These are phyloP conservation scores for Scaptomyza caliginosa DNA, from an alignment of 2,888 invertebrate species.

Conservation along the genomic window DNA sequence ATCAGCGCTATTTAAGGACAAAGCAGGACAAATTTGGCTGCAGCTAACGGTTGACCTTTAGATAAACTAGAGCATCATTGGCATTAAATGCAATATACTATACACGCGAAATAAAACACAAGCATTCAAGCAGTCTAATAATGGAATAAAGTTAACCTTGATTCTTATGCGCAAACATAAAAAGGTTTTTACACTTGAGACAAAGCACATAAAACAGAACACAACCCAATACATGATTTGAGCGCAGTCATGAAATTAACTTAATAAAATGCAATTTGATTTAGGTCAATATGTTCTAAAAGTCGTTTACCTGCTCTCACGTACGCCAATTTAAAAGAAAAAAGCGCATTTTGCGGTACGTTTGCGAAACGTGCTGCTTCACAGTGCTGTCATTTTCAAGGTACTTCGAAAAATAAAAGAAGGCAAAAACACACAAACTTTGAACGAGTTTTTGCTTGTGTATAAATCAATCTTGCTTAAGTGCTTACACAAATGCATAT, in stretches of 20 bases:
- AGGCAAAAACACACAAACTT: too few species aligned
- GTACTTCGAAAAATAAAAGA: not conserved
- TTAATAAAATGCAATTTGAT: constrained; percentile 1
- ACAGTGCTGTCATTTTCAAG: not conserved
- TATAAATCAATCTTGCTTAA: constrained; percentile 5
- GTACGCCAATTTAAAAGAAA: not conserved
- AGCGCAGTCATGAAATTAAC: not conserved
- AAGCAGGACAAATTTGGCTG: constrained; percentile 11
- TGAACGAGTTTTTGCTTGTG: not conserved
- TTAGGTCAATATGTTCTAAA: not conserved
- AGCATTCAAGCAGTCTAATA: not conserved
- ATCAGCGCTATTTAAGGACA: constrained; percentile 40
- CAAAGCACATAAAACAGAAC: not conserved
- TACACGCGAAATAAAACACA: not conserved
- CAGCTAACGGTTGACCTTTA: constrained; percentile 38
- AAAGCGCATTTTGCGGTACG: not conserved
- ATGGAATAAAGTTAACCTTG: not conserved
- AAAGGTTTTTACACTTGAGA: not conserved
- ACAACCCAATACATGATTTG: not conserved
- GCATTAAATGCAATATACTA: not conserved
- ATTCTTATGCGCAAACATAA: not conserved
- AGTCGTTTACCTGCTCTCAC: not conserved
- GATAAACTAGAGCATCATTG: constrained; percentile 14
- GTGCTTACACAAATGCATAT: not conserved
- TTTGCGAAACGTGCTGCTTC: not conserved